Evolutionary conservation across 2,113 vertebrate species (phyloP), one percentile per base, ranked within the genome.

Genomic region (Mystacornis crossleyi): DNA sequence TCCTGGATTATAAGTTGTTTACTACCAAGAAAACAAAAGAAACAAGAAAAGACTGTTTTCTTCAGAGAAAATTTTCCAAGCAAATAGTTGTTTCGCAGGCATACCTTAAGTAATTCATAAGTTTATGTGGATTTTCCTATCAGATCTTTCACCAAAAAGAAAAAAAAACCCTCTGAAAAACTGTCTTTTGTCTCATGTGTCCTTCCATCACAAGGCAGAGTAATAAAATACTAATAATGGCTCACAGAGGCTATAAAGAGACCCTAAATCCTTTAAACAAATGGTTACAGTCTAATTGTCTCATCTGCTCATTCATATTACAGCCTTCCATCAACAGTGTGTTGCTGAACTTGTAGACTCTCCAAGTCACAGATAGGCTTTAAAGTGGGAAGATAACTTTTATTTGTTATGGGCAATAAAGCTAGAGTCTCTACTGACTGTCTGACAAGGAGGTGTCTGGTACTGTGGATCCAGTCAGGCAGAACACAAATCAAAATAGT

Each of bases 181-280:
- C 78, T 95, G 69, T 96, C 45, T 95, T 95, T 95, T 97, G 55
- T 87, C 86, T 97, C 93, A 86, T 96, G 91, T 97, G 91, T 95
- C 94, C 95, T 98, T 98, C 95, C 80, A 91, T 95, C 92, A 87
- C 61, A 94, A 97, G 75, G 71, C 74, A 97, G 96, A 86, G 92
- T 51, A 97, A 95, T 98, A 96, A 98, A 98, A 95, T 58, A 73
- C 81, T 96, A 96, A 87, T 94, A 96, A 95, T 86, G 70, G 64
- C 89, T 96, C 75, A 38, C 51, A 95, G 54, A 93, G 64, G 80
- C 93, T 91, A 72, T 96, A 97, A 98, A 96, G 93, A 93, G 60
- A 92, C 80, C 86, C 33, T 98, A 98, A 98, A 98, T 98, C 96
- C 97, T 98, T 97, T 97, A 98, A 98, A 98, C 95, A 98, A 98